phyloP scores from a whole-genome alignment of 2,888 invertebrate species.

The Lagria hirta region DNA sequence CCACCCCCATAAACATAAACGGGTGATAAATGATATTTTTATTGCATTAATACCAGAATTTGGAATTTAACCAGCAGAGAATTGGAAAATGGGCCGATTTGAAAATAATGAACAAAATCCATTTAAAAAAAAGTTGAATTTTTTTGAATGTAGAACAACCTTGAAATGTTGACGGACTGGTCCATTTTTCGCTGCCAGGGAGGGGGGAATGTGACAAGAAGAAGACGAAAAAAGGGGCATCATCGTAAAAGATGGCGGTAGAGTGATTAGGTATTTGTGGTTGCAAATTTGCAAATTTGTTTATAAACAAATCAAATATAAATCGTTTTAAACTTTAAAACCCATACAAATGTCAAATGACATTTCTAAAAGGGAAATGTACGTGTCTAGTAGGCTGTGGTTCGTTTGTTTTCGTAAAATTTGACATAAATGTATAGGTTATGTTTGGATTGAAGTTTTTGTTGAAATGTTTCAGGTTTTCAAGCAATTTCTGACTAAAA shows the following conservation, averaged over 20 bases:
- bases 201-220: constrained; percentile 37
- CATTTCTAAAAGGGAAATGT: constrained; percentile 16
- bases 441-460: constrained; percentile 45
- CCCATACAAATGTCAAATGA: constrained; percentile 5
- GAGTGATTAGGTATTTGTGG: constrained; percentile 49
- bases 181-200: constrained; percentile 45
- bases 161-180: constrained; percentile 41
- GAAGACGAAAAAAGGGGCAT: constrained; percentile 48
- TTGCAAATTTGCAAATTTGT: constrained; percentile 53
- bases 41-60: constrained; percentile 26
- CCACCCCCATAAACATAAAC: constrained; percentile 31
- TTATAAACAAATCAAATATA: constrained; percentile 46
- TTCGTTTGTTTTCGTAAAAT: constrained; percentile 27
- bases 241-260: constrained; percentile 54
- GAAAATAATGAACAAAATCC: neutral
- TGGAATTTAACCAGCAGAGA: constrained; percentile 15
- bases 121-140: constrained; percentile 13
- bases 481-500: constrained; percentile 28
- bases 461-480: constrained; percentile 44
- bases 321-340: constrained; percentile 4
- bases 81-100: constrained; percentile 16
- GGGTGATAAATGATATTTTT: constrained; percentile 33
- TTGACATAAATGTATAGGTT: constrained; percentile 44
- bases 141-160: constrained; percentile 19
- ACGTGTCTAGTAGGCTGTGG: constrained; percentile 14